Evolutionary conservation across 1,140 invertebrate genomes (phyloP), one percentile per base, ranked within the genome.

Genomic region (Ostrea edulis): DNA sequence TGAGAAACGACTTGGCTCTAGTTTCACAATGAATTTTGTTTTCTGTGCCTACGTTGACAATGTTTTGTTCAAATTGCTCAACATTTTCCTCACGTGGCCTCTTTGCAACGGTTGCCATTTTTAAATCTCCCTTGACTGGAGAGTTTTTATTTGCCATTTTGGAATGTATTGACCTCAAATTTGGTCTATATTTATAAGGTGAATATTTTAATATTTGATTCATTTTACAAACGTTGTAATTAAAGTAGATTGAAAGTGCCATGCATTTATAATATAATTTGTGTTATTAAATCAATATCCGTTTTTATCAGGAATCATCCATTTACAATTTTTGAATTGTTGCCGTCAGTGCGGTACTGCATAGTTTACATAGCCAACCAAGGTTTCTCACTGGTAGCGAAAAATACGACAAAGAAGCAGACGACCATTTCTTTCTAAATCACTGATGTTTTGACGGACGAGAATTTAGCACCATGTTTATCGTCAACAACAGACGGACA

Each of bases 281-380:
- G 29, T 77, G 12, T 35, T 12, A 35, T 11, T 14, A 77, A 11
- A 35, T 14, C 68, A 14, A 11, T 25, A 62, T 77, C 22, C 68
- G 68, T 77, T 77, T 77, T 77, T 77, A 77, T 77, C 68, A 22
- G 68, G 25, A 44, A 29, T 35, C 14, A 77, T 77, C 29, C 29
- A 77, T 44, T 77, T 77, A 77, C 1, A 3, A 5, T 35, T 77
- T 14, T 14, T 8, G 68, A 14, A 29, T 35, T 77, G n/a, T 52
- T 17, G 44, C 54, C 53, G 83, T 86, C 52, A 54, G 44, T 82
- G 81, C 84, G 68, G 51, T 8, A 51, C 77, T 85, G n/a, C 52
- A 62, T 77, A 85, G 88, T 84, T 89, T 85, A 87, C 68, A 84
- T 62, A 82, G 62, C 65, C 65, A 55, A 77, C 35, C 84, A 82